Evolutionary conservation across 2,797 vertebrate genomes (phyloP), one percentile per base, ranked within the genome.

Genomic region (Pangasius sanitwongsei): DNA sequence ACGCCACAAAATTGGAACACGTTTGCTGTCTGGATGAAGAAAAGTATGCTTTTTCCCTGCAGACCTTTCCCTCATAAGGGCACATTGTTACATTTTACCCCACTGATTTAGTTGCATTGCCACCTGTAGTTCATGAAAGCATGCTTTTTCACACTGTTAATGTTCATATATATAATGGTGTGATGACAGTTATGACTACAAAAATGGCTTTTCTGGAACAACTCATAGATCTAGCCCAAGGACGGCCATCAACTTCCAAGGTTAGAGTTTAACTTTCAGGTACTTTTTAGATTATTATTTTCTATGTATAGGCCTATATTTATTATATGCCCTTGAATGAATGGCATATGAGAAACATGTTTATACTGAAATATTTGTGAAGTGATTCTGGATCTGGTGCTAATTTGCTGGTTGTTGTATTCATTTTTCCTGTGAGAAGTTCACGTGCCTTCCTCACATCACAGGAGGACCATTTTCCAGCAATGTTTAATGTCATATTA

Each of bases 1-100:
- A 4, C 41, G 25, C 41, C 23, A 75, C 23, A 75, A 75, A 28
- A 75, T 13, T 75, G 23, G 41, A 75, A 13, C 41, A 75, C 41
- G 6, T 48, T 75, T 48, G 41, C 41, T 75, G 72, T 75, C 72
- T 75, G 41, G 23, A 28, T 75, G 72, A 74, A 23, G 70, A 44
- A 74, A 74, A 74, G 18, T 74, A 44, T 41, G 23, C 2, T 83
- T 63, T 65, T 37, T 61, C 80, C 31, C 55, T 34, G 80, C 8
- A 34, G 80, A 37, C 16, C 1, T 37, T 70, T 74, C 37, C 37
- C 37, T 74, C 3, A 59, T 83, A 80, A 65, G 80, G 78, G 69
- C 48, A 55, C 77, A 44, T 16, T 4, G 80, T 55, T 83, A 70
- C 57, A 84, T 89, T 90, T 86, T 23, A 28, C 55, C 37, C 41